Percentiles rank a stretch among this genome's conserved stretches.
Conservation (phyloP, 2,888 invertebrate genomes). For the Polyommatus icarus region DNA sequence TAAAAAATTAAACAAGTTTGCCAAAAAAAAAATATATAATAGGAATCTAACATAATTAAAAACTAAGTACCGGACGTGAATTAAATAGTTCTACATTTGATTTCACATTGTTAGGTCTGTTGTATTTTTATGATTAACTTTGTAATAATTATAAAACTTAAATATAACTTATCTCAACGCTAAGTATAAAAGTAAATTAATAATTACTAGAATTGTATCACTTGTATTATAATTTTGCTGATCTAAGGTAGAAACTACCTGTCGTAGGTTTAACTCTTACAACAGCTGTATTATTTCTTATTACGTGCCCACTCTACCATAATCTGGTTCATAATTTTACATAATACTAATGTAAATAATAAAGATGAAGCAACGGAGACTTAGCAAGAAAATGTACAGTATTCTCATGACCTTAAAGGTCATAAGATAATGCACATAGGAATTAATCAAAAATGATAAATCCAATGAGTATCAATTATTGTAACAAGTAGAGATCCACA, state of each 20-base stretch:
- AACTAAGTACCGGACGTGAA: neutral
- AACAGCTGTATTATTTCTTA: too few species aligned
- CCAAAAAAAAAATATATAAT: neutral
- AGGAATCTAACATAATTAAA: neutral
- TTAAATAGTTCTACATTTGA: neutral
- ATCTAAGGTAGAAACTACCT: too few species aligned
- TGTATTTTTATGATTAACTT: neutral
- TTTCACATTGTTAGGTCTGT: neutral
- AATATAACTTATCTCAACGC: neutral
- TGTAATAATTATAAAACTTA: neutral
- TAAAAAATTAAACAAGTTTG: neutral
- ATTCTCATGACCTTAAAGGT: neutral
- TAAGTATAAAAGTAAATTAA: neutral
- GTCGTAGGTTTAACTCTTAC: too few species aligned
- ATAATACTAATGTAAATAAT: neutral
- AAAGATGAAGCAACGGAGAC: neutral
- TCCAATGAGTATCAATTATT: neutral
- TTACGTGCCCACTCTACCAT: too few species aligned
- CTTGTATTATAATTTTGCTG: too few species aligned
- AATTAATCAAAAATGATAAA: neutral
- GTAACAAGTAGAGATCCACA: conserved; percentile 4
- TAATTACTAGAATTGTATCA: too few species aligned
- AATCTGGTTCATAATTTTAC: neutral
- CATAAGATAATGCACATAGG: neutral
- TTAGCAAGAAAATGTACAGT: neutral